Evolutionary conservation across 53 echinoderm and acorn worm species (phyloP).

Genomic region (Henricia sp.): DNA sequence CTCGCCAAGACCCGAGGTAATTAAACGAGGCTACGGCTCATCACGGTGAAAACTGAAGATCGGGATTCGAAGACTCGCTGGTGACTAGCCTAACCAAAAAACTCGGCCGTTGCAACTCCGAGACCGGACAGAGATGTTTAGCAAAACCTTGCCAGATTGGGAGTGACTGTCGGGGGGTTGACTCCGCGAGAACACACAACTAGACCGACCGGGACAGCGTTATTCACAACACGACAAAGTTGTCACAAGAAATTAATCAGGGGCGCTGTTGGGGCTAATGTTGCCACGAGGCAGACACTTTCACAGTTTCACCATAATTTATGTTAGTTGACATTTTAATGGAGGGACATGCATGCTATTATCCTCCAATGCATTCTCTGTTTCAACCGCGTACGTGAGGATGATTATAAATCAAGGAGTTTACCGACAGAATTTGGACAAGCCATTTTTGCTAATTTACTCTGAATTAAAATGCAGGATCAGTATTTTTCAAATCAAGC

Average conservation of each 20-base stretch:
- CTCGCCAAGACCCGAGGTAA: conserved; percentile 50
- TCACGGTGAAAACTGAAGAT: conserved; percentile 10
- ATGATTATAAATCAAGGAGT: not conserved
- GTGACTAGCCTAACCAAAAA: not conserved
- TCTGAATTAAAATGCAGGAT: too few relatives aligned
- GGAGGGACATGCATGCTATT: conserved; percentile 1
- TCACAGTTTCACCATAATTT: conserved; percentile 40
- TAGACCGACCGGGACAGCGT: conserved; percentile 5
- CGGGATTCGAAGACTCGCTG: not conserved
- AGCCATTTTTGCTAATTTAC: too few relatives aligned
- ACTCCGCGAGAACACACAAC: not conserved
- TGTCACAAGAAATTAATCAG: conserved; percentile 64
- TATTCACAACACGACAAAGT: conserved; percentile 59
- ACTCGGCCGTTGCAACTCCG: not conserved
- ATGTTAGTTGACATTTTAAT: conserved; percentile 58
- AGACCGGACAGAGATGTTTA: conserved; percentile 18
- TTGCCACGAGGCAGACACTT: conserved; percentile 11
- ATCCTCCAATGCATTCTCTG: not conserved
- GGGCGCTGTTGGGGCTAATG: conserved; percentile 23
- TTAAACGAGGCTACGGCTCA: conserved; percentile 40
- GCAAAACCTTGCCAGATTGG: conserved; percentile 2
- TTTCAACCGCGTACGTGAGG: not conserved
- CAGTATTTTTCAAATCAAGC: too few relatives aligned
- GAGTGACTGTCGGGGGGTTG: conserved; percentile 22
- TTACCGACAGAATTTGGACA: too few relatives aligned